Conservation (phyloP, 2,113 vertebrate genomes). For the Pavo muticus region DNA sequence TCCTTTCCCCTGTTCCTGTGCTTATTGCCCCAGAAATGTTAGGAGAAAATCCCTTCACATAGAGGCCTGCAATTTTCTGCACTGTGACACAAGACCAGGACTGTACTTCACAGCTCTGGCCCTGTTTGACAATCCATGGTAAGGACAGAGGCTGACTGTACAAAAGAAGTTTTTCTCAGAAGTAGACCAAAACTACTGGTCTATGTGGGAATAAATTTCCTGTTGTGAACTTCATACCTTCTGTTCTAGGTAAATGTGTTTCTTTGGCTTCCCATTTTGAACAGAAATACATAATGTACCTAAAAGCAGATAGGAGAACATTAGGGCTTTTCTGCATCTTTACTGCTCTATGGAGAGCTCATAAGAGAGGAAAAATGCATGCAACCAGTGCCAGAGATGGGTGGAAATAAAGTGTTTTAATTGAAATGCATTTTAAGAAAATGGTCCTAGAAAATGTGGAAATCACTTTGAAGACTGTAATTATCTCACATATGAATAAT, state of each 20-base stretch:
- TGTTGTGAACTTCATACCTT: not conserved
- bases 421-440: not conserved
- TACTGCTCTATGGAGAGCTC: not conserved
- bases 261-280: not conserved
- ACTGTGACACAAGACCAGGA: not conserved
- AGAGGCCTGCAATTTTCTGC: not conserved
- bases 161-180: not conserved
- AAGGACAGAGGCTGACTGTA: not conserved
- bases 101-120: not conserved
- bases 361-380: not conserved
- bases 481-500: accelerated
- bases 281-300: not conserved
- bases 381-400: not conserved
- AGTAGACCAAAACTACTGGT: not conserved
- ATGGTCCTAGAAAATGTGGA: not conserved
- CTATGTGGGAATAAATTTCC: not conserved
- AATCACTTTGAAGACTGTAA: not conserved
- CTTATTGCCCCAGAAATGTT: not conserved
- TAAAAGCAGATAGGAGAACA: not conserved
- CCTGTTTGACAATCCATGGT: not conserved
- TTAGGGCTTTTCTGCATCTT: not conserved
- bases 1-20: not conserved
- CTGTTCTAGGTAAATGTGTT: not conserved
- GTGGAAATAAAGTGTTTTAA: not conserved
- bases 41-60: not conserved